Conservation (phyloP, 1,140 invertebrate genomes). For the Cecropterus lyciades region DNA sequence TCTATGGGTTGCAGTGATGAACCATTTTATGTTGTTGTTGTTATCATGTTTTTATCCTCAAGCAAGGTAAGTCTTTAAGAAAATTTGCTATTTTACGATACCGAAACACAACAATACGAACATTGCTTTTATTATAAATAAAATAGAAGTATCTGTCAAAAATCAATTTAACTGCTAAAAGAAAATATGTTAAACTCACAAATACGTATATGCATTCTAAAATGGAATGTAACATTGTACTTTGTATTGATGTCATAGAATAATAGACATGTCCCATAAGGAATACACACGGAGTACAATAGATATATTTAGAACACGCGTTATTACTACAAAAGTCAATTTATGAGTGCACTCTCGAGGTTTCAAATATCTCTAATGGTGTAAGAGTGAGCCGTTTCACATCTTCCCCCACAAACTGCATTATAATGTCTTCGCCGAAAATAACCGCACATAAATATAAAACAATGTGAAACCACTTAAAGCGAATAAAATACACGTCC, state of each 20-base stretch:
- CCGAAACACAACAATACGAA: too few species aligned
- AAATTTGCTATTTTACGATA: too few species aligned
- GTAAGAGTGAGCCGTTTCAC: slow-evolving; percentile 76
- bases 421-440: slow-evolving; percentile 82
- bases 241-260: background rate
- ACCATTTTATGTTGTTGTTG: too few species aligned
- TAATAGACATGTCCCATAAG: slow-evolving; percentile 21
- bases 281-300: slow-evolving; percentile 43
- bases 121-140: too few species aligned
- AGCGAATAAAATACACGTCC: slow-evolving; percentile 84
- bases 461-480: slow-evolving; percentile 84
- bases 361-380: slow-evolving; percentile 84
- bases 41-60: too few species aligned
- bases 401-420: slow-evolving; percentile 81
- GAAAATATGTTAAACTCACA: background rate
- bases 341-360: slow-evolving; percentile 81
- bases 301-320: slow-evolving; percentile 62
- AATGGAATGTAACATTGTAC: background rate
- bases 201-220: too few species aligned
- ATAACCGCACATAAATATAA: slow-evolving; percentile 84
- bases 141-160: too few species aligned
- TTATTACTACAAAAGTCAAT: slow-evolving; percentile 80
- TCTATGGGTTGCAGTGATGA: too few species aligned
- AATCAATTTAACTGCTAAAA: too few species aligned
- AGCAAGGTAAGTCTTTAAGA: too few species aligned